Evolutionary conservation across 2,888 invertebrate species (phyloP).

Genomic region (Hecatera dysodea): DNA sequence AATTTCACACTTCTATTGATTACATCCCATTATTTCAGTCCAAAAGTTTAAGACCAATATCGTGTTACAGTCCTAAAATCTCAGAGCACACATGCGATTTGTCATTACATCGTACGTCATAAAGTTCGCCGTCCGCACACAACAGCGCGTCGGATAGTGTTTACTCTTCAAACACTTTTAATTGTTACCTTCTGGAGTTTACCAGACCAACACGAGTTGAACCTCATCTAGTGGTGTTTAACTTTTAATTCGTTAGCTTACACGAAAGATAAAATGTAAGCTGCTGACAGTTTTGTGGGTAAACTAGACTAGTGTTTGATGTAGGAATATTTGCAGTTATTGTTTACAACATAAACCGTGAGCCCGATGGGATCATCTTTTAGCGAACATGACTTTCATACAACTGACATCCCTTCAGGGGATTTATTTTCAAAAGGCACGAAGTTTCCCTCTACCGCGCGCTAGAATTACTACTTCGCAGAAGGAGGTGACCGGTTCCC

Average conservation of each 20-base stretch:
- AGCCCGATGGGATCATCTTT: neutral
- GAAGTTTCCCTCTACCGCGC: too few species aligned
- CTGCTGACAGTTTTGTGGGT: constrained; percentile 29
- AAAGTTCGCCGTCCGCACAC: constrained; percentile 55
- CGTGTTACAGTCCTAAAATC: constrained; percentile 18
- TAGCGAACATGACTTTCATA: neutral
- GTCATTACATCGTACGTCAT: constrained; percentile 51
- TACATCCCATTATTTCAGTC: neutral
- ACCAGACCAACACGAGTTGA: constrained; percentile 46
- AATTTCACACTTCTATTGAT: neutral
- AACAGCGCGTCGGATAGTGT: constrained; percentile 54
- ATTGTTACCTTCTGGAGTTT: constrained; percentile 58
- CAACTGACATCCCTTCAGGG: neutral
- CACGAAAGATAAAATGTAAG: constrained; percentile 28
- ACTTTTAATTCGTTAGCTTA: constrained; percentile 52
- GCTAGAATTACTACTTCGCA: too few species aligned
- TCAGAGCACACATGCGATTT: constrained; percentile 40
- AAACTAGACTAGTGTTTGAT: constrained; percentile 2
- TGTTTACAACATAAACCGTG: neutral
- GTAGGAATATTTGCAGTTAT: neutral
- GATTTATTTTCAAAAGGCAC: neutral
- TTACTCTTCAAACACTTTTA: constrained; percentile 63
- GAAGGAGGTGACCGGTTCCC: too few species aligned
- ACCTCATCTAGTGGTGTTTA: constrained; percentile 39
- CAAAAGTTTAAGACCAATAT: constrained; percentile 1